Evolutionary conservation across 2,113 vertebrate species (phyloP).

Genomic region (Cariama cristata): DNA sequence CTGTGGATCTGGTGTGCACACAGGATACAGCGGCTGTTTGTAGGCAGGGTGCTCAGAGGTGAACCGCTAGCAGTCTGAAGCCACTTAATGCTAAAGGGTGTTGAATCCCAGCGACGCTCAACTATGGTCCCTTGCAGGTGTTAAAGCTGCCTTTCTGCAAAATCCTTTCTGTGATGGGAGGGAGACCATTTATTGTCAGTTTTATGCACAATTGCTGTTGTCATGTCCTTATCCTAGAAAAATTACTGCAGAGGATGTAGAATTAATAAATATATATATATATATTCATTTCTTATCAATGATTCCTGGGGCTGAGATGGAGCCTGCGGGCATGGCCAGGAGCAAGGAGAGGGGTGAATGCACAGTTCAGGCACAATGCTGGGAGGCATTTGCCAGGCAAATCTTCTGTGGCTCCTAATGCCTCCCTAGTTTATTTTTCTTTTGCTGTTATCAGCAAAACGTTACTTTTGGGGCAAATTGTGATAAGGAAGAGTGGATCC

Average conservation of each 20-base stretch:
- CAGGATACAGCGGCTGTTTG: not conserved
- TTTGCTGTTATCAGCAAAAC: not conserved
- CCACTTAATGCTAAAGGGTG: not conserved
- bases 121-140: not conserved
- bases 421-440: not conserved
- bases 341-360: not conserved
- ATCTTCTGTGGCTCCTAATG: not conserved
- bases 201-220: not conserved
- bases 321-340: not conserved
- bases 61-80: not conserved
- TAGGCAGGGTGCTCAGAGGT: not conserved
- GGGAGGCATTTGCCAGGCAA: not conserved
- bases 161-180: not conserved
- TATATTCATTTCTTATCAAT: not conserved
- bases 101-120: not conserved
- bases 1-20: not conserved
- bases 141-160: not conserved
- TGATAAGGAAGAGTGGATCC: not conserved
- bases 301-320: not conserved
- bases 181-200: not conserved
- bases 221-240: not conserved
- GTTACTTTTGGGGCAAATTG: not conserved
- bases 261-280: not conserved
- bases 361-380: not conserved
- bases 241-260: not conserved